A percentile compares a stretch with the other conserved stretches of the same genome.
These are phyloP conservation scores for Xenops minutus DNA, from an alignment of 2,797 vertebrate species.

Conservation along the genomic window DNA sequence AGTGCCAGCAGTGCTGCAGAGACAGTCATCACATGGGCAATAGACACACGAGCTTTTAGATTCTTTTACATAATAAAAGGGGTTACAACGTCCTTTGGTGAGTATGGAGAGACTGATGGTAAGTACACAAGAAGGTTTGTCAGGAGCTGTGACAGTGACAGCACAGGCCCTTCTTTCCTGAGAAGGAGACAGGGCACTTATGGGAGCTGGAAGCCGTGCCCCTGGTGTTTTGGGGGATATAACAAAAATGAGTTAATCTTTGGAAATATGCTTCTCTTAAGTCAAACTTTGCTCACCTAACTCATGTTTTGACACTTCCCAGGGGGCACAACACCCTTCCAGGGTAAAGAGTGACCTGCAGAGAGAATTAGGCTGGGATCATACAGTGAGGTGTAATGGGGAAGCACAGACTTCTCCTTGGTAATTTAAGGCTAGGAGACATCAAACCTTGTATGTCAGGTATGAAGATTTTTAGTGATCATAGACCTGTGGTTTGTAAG, in stretches of 20 bases:
- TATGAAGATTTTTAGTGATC: not conserved
- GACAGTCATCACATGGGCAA: accelerated
- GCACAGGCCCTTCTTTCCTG: not conserved
- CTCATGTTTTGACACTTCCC: not conserved
- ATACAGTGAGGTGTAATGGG: too few relatives aligned
- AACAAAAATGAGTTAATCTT: not conserved
- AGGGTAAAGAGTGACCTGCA: not conserved
- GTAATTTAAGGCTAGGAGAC: not conserved
- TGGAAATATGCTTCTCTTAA: not conserved
- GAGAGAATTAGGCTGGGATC: not conserved
- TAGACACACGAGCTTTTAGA: not conserved
- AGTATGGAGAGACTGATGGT: not conserved
- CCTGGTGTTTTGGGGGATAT: not conserved
- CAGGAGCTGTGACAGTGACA: not conserved
- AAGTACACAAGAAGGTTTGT: not conserved
- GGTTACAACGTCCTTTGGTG: not conserved
- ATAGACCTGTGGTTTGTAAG: not conserved
- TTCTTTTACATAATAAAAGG: not conserved
- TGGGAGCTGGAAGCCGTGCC: not conserved
- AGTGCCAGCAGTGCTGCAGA: not conserved
- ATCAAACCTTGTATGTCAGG: not conserved
- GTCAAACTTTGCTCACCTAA: not conserved
- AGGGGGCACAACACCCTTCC: not conserved
- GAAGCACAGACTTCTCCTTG: not conserved
- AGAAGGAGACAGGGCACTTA: not conserved